These are phyloP conservation scores for Invenusta paracnida DNA, from an alignment of 2,888 invertebrate genomes.

Conservation along the genomic window DNA sequence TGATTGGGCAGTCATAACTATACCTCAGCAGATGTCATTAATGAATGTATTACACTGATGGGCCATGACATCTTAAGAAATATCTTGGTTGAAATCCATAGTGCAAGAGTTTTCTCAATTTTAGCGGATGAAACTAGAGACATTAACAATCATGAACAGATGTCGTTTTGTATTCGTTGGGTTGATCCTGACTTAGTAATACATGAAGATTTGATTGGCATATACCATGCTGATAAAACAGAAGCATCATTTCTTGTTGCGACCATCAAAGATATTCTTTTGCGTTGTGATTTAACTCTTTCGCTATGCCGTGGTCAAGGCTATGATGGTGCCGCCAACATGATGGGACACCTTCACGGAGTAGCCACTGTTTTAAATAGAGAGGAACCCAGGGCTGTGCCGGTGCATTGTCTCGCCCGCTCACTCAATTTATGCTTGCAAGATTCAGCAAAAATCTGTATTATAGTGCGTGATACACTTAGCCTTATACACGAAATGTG, in stretches of 20 bases:
- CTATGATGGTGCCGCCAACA: too few species aligned
- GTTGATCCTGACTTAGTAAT: neutral
- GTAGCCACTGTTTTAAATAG: neutral
- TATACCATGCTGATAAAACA: neutral
- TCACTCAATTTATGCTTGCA: neutral
- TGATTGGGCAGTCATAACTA: neutral
- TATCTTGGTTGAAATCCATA: neutral
- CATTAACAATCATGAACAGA: neutral
- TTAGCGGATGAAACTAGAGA: neutral
- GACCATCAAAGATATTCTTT: neutral
- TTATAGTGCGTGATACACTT: neutral
- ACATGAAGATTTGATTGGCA: neutral
- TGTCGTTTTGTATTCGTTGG: neutral
- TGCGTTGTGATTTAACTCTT: neutral
- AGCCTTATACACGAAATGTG: constrained; percentile 41
- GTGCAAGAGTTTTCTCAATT: neutral
- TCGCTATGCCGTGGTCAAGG: neutral
- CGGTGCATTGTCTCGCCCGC: neutral
- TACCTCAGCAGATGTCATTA: neutral
- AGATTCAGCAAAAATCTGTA: neutral
- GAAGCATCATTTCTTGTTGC: neutral
- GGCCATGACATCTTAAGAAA: neutral
- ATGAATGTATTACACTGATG: neutral
- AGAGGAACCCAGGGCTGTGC: neutral
- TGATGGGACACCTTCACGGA: neutral